A percentile compares a stretch with the other conserved stretches of the same genome.
These are phyloP conservation scores for Drosophila phalerata DNA, from an alignment of 2,888 invertebrate species.

Conservation along the genomic window DNA sequence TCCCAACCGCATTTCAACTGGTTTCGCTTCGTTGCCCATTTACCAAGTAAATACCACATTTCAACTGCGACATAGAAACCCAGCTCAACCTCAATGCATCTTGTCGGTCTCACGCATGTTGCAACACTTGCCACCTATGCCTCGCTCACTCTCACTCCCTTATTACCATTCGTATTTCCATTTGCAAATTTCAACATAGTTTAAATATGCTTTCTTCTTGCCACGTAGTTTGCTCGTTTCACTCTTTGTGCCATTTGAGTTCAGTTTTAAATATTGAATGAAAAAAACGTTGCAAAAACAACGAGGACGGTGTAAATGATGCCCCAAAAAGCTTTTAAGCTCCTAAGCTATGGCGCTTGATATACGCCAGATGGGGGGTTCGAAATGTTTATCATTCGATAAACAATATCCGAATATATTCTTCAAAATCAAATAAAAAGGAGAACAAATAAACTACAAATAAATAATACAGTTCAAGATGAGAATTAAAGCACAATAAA, in stretches of 20 bases:
- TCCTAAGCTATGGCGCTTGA: constrained; percentile 40
- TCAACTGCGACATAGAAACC: constrained; percentile 46
- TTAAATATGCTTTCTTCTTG: constrained; percentile 62
- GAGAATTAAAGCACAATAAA: too few species aligned
- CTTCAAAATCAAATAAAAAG: background rate
- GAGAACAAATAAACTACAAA: too few species aligned
- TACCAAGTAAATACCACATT: constrained; percentile 50
- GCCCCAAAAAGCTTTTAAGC: constrained; percentile 67
- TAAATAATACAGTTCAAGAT: too few species aligned
- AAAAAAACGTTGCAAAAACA: constrained; percentile 27
- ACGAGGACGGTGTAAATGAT: constrained; percentile 61
- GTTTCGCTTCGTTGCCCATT: constrained; percentile 42
- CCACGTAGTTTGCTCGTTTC: constrained; percentile 18
- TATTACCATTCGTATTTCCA: constrained; percentile 24
- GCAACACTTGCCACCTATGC: background rate
- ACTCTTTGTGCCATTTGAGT: constrained; percentile 51
- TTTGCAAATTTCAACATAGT: constrained; percentile 46
- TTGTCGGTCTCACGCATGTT: constrained; percentile 29
- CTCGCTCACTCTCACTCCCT: background rate
- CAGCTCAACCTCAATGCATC: constrained; percentile 52
- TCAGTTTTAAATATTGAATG: constrained; percentile 63
- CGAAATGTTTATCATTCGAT: constrained; percentile 5
- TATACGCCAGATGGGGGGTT: constrained; percentile 12
- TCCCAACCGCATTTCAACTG: constrained; percentile 69
- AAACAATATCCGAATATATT: background rate